Evolutionary conservation across 1,140 invertebrate genomes (phyloP).

Genomic region (Onthophagus taurus): DNA sequence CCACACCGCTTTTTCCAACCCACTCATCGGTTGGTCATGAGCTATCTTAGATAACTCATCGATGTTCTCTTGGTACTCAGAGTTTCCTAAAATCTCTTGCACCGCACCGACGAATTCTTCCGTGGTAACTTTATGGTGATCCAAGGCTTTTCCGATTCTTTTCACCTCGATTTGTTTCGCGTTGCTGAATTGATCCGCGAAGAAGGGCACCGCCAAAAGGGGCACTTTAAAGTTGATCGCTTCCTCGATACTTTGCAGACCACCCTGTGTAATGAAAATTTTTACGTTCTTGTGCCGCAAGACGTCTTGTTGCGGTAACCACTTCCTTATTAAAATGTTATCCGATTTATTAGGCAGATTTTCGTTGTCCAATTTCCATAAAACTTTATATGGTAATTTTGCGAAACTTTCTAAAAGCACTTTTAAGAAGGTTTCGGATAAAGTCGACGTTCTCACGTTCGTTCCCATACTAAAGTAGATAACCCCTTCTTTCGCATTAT

Average conservation of each 20-base stretch:
- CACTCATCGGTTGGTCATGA: conserved; percentile 42
- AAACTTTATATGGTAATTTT: conserved; percentile 33
- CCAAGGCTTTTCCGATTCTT: conserved; percentile 26
- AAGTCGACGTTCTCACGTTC: conserved; percentile 45
- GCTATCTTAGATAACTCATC: conserved; percentile 6
- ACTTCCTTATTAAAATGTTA: conserved; percentile 42
- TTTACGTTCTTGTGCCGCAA: conserved; percentile 34
- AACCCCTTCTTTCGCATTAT: conserved; percentile 40
- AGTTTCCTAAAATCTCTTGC: too few relatives aligned
- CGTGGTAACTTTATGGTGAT: conserved; percentile 20
- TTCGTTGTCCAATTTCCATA: conserved; percentile 29
- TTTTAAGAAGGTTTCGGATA: conserved; percentile 38
- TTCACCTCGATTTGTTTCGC: conserved; percentile 18
- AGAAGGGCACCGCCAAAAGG: conserved; percentile 40
- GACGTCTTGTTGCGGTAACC: conserved; percentile 39
- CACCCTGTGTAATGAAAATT: conserved; percentile 44
- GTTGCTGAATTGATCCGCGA: conserved; percentile 35
- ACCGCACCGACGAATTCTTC: too few relatives aligned
- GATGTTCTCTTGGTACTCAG: too few relatives aligned
- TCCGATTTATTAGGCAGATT: conserved; percentile 26
- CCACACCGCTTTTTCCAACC: conserved; percentile 46
- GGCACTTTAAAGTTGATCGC: conserved; percentile 41
- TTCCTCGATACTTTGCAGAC: conserved; percentile 42
- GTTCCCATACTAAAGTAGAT: conserved; percentile 48
- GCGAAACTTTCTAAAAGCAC: conserved; percentile 42